Percentiles rank a stretch among this genome's conserved stretches.
These are phyloP conservation scores for Taxidea taxus DNA, from an alignment of 2,113 vertebrate species.

Conservation along the genomic window DNA sequence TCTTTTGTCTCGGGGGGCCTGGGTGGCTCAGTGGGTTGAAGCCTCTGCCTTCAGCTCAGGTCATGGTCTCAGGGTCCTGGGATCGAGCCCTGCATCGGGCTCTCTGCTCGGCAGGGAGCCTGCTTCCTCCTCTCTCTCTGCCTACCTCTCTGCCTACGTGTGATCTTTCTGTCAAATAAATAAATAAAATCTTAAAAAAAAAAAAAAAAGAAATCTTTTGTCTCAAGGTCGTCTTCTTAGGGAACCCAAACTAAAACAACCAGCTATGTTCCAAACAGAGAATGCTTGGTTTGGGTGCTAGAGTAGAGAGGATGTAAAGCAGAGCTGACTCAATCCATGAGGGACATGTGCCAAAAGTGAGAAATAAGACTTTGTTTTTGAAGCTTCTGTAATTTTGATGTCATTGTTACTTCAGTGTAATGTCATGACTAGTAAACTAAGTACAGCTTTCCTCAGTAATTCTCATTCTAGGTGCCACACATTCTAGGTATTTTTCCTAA, in stretches of 20 bases:
- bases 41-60: too few relatives aligned
- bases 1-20: too few relatives aligned
- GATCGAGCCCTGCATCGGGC: too few relatives aligned
- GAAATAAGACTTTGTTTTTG: not conserved
- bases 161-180: too few relatives aligned
- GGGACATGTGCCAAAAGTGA: not conserved
- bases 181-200: too few relatives aligned
- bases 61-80: too few relatives aligned
- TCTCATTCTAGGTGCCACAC: not conserved
- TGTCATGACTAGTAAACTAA: not conserved
- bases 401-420: not conserved
- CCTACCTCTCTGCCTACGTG: too few relatives aligned
- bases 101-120: too few relatives aligned
- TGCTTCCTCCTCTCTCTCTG: too few relatives aligned
- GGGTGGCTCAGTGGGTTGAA: too few relatives aligned
- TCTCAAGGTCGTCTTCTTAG: not conserved
- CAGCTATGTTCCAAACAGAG: not conserved
- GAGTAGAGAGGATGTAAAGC: not conserved
- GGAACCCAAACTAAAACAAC: not conserved
- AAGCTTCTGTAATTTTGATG: not conserved
- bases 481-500: slow-evolving; percentile 6
- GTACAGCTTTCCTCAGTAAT: not conserved
- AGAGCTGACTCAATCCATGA: not conserved
- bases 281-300: not conserved
- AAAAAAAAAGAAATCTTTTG: too few relatives aligned